Evolutionary conservation across 2,797 vertebrate species (phyloP).

Genomic region (Falco columbarius): DNA sequence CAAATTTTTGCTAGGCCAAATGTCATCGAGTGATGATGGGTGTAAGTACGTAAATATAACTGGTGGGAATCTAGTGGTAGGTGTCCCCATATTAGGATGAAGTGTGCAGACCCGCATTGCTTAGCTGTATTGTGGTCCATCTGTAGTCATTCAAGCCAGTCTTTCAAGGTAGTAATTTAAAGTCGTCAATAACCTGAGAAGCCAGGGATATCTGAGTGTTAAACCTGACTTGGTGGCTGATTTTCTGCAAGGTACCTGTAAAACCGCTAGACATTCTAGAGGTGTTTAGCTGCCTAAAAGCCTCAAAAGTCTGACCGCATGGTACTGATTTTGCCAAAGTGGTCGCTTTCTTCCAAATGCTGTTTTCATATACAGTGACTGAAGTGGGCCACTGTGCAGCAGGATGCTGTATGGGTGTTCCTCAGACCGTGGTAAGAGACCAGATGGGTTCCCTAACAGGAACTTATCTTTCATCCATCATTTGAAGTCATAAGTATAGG

Average conservation of each 20-base stretch:
- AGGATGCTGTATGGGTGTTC: accelerated
- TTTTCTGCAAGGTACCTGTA: not conserved
- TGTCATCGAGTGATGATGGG: no score
- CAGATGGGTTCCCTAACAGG: not conserved
- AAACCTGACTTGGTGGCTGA: not conserved
- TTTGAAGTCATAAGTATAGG: not conserved
- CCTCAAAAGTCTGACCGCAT: not conserved
- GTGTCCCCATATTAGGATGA: not conserved
- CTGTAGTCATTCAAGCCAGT: not conserved
- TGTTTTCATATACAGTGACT: not conserved
- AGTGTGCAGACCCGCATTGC: not conserved
- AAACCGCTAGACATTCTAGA: not conserved
- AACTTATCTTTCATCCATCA: not conserved
- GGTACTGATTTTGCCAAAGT: not conserved
- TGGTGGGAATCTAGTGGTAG: not conserved
- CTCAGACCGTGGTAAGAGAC: not conserved
- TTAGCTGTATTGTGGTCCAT: not conserved
- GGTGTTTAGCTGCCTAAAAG: not conserved
- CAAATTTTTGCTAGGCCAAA: accelerated
- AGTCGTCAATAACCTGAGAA: not conserved
- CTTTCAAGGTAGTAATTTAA: not conserved
- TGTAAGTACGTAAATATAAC: not conserved
- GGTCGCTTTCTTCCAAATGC: not conserved
- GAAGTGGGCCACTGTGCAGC: not conserved
- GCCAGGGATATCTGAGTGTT: not conserved